Base-by-base conservation (phyloP, 2,888 invertebrate genomes). In the Petrolisthes manimaculis region DNA sequence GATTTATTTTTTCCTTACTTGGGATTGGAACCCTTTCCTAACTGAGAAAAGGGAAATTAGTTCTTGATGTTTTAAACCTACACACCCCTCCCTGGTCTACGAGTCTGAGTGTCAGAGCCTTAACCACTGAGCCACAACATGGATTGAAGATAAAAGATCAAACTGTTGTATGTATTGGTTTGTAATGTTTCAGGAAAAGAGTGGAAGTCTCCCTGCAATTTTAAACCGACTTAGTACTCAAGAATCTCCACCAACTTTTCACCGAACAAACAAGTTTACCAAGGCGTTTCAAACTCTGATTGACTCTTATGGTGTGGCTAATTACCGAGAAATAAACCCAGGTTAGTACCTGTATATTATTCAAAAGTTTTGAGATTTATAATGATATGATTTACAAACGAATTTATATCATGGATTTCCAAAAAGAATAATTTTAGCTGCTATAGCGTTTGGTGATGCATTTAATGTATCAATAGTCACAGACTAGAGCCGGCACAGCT, bases 311-410 rank as follows among this genome's bases (percentile, higher is more conserved):
- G 99, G 99, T 90, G 96, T 98, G 80, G 98, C 98, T 88, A 96
- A 96, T 80, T 99, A 99, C 93, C 95, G 98, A 86, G 99, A 99
- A 94, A 97, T 99, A 93, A 99, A 99, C 94, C 99, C 99, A 87
- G 95, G 96, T 96, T 92, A 91, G 92, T 80, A n/a, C n/a, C n/a
- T n/a, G n/a, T n/a, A 37, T 37, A 37, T 37, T 37, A 37, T 37
- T 37, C 37, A 1, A 1, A 37, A 37, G 37, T 37, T 37, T 37
- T 37, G 37, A 37, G 37, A 37, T 37, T 37, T 37, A 37, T 37
- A 37, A 37, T 67, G 67, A 3, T n/a, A 67, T 3, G 67, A 67
- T 14, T 67, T 67, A 37, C 37, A 37, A 14, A 67, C 3, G 14
- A 1, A 67, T 14, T 67, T 67, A 14, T n/a, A 67, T n/a, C 67